A percentile compares a stretch with the other conserved stretches of the same genome.
These are phyloP conservation scores for Plumapathes pennacea DNA, from an alignment of 92 coral and sea anemone species.

Conservation along the genomic window DNA sequence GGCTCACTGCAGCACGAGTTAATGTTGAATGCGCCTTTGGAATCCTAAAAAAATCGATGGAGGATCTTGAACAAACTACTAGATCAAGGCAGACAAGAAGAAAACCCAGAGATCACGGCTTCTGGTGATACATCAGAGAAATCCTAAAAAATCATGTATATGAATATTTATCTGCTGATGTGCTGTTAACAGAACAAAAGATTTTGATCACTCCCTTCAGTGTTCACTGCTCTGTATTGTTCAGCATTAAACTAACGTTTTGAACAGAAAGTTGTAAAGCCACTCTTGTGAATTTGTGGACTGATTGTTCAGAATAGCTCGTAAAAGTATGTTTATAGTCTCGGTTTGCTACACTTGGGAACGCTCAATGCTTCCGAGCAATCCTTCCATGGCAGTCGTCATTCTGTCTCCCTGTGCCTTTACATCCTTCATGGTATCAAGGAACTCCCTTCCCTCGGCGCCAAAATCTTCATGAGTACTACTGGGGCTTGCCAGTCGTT, in stretches of 20 bases:
- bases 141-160: background rate
- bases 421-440: background rate
- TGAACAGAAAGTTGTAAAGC: too few relatives aligned
- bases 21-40: too few relatives aligned
- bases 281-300: background rate
- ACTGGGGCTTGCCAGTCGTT: background rate
- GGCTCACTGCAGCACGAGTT: too few relatives aligned
- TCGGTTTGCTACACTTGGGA: background rate
- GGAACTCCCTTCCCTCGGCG: too few relatives aligned
- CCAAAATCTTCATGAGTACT: too few relatives aligned
- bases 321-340: background rate
- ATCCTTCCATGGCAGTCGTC: too few relatives aligned
- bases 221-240: background rate
- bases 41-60: too few relatives aligned
- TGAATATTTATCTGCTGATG: conserved; percentile 6
- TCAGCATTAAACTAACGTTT: too few relatives aligned
- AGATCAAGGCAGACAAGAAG: too few relatives aligned
- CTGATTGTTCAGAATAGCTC: conserved; percentile 3
- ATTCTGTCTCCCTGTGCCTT: background rate
- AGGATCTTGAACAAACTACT: too few relatives aligned
- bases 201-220: background rate
- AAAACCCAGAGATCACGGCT: too few relatives aligned
- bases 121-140: conserved; percentile 2
- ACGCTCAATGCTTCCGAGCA: background rate
- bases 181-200: background rate